Evolutionary conservation across 2,113 vertebrate species (phyloP).

Genomic region (Laterallus jamaicensis): DNA sequence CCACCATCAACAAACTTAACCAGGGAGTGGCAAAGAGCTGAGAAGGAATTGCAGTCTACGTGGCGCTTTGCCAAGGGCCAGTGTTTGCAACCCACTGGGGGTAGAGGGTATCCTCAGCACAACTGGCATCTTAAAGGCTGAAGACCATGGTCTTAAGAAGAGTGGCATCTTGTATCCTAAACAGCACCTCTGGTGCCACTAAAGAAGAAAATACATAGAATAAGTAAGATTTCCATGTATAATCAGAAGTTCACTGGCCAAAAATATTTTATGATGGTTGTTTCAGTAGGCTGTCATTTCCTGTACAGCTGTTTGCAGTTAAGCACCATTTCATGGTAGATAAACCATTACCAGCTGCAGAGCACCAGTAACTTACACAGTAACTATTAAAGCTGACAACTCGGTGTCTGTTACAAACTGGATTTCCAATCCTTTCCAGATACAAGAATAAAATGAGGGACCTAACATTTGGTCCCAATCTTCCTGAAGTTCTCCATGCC

Average conservation of each 20-base stretch:
- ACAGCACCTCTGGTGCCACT: neutral
- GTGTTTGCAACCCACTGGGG: accelerated
- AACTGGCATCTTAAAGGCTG: neutral
- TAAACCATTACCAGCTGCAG: constrained; percentile 44
- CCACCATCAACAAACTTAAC: neutral
- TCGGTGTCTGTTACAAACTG: neutral
- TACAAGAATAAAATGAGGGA: neutral
- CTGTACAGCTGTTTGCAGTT: constrained; percentile 63
- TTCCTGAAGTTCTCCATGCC: neutral
- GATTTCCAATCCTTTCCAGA: constrained; percentile 25
- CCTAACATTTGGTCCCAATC: neutral
- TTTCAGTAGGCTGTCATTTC: constrained; percentile 69
- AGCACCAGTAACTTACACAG: constrained; percentile 2
- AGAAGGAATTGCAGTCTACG: neutral
- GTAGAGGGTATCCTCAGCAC: neutral
- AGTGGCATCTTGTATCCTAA: neutral
- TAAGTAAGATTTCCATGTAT: neutral
- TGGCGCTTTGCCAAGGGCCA: neutral
- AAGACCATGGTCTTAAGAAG: neutral
- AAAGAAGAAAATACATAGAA: neutral
- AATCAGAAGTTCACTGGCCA: constrained; percentile 12
- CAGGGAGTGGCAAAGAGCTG: neutral
- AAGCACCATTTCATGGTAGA: constrained; percentile 42
- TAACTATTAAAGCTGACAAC: constrained; percentile 37
- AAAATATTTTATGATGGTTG: constrained; percentile 18